Conservation (phyloP, 2,113 vertebrate genomes). For the Cercopithecus mona region DNA sequence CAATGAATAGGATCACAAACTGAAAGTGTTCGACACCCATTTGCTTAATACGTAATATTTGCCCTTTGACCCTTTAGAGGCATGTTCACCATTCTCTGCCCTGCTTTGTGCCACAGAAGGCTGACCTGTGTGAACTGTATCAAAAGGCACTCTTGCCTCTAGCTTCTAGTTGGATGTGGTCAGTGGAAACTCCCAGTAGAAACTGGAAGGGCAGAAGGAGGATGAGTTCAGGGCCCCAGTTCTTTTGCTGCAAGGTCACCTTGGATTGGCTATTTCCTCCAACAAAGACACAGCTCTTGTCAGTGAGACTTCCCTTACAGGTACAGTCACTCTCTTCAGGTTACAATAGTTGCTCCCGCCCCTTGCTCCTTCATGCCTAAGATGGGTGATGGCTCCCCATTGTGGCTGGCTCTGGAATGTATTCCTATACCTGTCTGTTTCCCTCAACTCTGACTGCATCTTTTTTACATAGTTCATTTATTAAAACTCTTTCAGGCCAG, state of each 20-base stretch:
- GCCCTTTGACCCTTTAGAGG: neutral
- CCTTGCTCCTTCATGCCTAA: neutral
- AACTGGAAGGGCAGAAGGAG: neutral
- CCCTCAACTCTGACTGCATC: neutral
- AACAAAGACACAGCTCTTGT: neutral
- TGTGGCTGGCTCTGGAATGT: neutral
- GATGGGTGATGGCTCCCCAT: neutral
- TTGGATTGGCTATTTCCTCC: neutral
- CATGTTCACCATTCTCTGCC: neutral
- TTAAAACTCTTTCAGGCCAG: neutral
- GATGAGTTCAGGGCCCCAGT: neutral
- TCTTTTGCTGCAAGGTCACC: neutral
- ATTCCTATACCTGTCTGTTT: neutral
- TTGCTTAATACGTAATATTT: neutral
- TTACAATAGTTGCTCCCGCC: neutral
- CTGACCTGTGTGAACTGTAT: neutral
- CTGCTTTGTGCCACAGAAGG: neutral
- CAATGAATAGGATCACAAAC: neutral
- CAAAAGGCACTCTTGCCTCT: neutral
- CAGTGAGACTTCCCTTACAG: neutral
- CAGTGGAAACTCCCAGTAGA: neutral
- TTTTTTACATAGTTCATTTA: neutral
- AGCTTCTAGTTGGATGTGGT: neutral
- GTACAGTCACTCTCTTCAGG: neutral
- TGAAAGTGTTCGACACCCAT: neutral